These are phyloP conservation scores for Cataglyphis cursor DNA, from an alignment of 2,888 invertebrate genomes.

Conservation along the genomic window DNA sequence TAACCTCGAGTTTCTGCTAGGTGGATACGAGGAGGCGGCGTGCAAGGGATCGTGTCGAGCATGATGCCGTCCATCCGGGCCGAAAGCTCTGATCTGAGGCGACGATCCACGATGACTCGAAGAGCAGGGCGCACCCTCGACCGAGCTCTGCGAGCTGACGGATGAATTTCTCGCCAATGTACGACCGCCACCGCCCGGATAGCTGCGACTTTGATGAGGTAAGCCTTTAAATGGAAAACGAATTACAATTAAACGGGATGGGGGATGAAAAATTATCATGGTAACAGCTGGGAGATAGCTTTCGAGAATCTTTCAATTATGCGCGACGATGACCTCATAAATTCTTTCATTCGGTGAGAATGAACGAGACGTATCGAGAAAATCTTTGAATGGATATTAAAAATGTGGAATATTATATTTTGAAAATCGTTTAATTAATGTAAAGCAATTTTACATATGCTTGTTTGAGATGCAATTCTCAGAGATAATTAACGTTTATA, in stretches of 20 bases:
- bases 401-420: not conserved
- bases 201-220: constrained; percentile 90
- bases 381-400: not conserved
- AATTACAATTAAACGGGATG: constrained; percentile 41
- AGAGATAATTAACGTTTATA: not conserved
- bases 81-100: constrained; percentile 94
- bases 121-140: constrained; percentile 89
- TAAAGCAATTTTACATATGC: not conserved
- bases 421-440: not conserved
- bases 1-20: constrained; percentile 82
- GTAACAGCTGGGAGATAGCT: constrained; percentile 2
- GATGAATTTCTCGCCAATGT: constrained; percentile 92
- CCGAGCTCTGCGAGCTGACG: constrained; percentile 94
- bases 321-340: constrained; percentile 13
- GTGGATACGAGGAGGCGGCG: constrained; percentile 84
- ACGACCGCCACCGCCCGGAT: constrained; percentile 86
- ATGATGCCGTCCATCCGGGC: constrained; percentile 91
- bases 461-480: not conserved
- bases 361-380: not conserved
- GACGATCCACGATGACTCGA: constrained; percentile 93
- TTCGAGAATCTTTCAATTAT: constrained; percentile 10
- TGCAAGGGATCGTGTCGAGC: constrained; percentile 80
- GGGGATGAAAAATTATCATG: constrained; percentile 38
- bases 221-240: constrained; percentile 64
- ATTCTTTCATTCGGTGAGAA: constrained; percentile 33